Evolutionary conservation across 2,888 invertebrate species (phyloP).

Genomic region (Apamea sordens): DNA sequence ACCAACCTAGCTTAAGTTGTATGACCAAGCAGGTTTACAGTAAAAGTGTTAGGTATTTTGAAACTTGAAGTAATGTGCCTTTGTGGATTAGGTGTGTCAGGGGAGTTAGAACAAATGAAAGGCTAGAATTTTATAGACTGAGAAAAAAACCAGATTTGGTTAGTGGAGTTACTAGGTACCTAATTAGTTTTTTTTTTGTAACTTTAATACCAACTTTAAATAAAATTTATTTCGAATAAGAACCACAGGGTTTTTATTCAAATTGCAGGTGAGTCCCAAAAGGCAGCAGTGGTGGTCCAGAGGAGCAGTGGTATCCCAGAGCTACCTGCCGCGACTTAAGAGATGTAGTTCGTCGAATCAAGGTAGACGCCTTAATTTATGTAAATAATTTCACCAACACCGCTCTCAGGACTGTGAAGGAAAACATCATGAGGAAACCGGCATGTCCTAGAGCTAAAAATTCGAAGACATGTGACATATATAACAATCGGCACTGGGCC

Average conservation of each 20-base stretch:
- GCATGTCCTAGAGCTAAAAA: not conserved
- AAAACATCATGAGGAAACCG: too few relatives aligned
- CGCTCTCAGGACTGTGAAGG: too few relatives aligned
- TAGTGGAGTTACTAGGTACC: not conserved
- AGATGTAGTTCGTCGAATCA: not conserved
- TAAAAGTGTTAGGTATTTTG: conserved; percentile 29
- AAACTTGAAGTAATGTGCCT: not conserved
- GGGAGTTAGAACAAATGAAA: conserved; percentile 9
- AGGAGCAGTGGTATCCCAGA: not conserved
- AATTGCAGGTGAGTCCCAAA: not conserved
- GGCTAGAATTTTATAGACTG: not conserved
- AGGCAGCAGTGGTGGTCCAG: not conserved
- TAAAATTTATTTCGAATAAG: not conserved
- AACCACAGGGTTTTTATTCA: not conserved
- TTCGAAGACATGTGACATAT: not conserved
- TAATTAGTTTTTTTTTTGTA: conserved; percentile 12
- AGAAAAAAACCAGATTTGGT: conserved; percentile 8
- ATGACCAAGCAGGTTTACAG: conserved; percentile 15
- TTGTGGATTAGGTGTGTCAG: conserved; percentile 6
- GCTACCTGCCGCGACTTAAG: not conserved
- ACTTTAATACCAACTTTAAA: conserved; percentile 13
- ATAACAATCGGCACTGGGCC: not conserved
- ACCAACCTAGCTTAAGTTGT: conserved; percentile 45
- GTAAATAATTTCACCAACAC: not conserved
- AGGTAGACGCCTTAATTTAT: not conserved